phyloP scores from a whole-genome alignment of 2,113 vertebrate species.

The Peucedramus taeniatus region DNA sequence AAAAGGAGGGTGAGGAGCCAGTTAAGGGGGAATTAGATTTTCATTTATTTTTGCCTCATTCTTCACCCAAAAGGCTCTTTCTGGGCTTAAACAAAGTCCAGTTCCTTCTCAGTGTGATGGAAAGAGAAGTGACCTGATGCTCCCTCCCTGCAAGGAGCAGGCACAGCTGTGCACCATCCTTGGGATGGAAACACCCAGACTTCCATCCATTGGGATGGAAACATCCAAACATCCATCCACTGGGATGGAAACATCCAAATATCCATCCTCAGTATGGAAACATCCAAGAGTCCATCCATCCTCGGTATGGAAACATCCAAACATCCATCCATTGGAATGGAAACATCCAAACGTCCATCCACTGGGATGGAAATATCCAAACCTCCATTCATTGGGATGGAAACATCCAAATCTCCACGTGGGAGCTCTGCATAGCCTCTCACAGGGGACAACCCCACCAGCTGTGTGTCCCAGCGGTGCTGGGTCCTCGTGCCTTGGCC shows the following conservation, averaged over 20 bases:
- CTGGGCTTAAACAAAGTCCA: neutral
- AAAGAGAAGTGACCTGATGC: conserved; percentile 50
- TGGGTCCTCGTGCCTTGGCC: rapidly evolving
- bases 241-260: neutral
- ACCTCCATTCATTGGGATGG: neutral
- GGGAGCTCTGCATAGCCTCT: neutral
- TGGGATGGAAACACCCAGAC: neutral
- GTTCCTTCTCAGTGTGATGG: neutral
- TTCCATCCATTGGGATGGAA: rapidly evolving
- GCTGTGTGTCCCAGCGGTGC: rapidly evolving
- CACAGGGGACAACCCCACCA: neutral
- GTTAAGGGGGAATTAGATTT: neutral
- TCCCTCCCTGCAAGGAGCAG: neutral
- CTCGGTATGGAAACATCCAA: neutral
- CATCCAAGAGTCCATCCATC: rapidly evolving
- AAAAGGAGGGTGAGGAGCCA: neutral
- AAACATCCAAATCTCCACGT: neutral
- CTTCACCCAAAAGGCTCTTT: neutral
- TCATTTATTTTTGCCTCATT: neutral
- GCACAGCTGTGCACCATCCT: neutral
- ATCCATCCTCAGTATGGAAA: rapidly evolving
- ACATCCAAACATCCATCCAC: rapidly evolving
- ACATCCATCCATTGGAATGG: rapidly evolving
- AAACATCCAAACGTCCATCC: neutral
- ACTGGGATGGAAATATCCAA: neutral